phyloP scores from a whole-genome alignment of 2,888 invertebrate genomes.

The Dendrolimus houi region DNA sequence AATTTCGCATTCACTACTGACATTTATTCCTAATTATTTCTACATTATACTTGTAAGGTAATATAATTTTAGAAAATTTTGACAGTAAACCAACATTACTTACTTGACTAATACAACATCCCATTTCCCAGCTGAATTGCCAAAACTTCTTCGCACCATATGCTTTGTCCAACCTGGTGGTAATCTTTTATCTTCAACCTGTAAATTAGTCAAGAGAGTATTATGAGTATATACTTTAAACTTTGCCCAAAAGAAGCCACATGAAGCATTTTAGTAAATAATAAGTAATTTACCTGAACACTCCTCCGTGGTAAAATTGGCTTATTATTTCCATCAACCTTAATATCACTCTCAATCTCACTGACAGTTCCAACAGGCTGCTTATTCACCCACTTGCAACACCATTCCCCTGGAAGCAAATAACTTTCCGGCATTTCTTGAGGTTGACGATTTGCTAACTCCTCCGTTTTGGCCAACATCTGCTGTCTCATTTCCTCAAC shows the following conservation, averaged over 20 bases:
- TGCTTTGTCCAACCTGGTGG: conserved; percentile 88
- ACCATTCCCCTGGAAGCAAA: conserved; percentile 76
- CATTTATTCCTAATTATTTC: too few species aligned
- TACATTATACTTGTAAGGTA: too few species aligned
- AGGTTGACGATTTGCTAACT: conserved; percentile 4
- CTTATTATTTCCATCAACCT: conserved; percentile 44
- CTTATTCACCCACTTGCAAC: conserved; percentile 82
- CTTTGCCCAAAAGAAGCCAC: too few species aligned
- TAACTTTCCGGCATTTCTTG: conserved; percentile 40
- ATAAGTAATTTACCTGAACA: conserved; percentile 41
- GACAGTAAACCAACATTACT: conserved; percentile 13
- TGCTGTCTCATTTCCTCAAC: conserved; percentile 55
- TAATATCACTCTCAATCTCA: conserved; percentile 53
- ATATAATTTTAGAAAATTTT: too few species aligned
- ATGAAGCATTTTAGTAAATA: too few species aligned
- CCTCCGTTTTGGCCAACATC: conserved; percentile 39
- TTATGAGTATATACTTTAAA: too few species aligned
- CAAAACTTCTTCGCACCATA: conserved; percentile 81
- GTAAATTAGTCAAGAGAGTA: not conserved
- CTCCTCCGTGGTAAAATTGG: conserved; percentile 55
- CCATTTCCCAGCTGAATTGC: conserved; percentile 87
- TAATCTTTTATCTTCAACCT: conserved; percentile 84
- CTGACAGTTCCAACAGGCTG: conserved; percentile 78
- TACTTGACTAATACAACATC: conserved; percentile 85
- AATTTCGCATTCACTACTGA: too few species aligned